Percentiles rank a stretch among this genome's conserved stretches.
Conservation (phyloP, 2,113 vertebrate genomes). For the Megaceryle torquata region DNA sequence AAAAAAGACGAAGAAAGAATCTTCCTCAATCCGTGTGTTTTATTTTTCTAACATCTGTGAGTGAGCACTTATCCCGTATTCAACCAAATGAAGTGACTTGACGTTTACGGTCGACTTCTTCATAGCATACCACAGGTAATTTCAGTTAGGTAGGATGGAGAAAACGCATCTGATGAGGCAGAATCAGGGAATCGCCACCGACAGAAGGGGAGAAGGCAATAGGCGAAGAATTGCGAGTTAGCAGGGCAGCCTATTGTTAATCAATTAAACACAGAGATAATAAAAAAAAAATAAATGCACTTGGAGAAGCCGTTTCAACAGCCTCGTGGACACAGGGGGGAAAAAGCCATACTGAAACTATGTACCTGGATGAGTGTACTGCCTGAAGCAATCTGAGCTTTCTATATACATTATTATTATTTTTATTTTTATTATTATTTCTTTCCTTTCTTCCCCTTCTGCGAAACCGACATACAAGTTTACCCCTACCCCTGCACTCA, state of each 20-base stretch:
- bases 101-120: neutral
- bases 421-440: neutral
- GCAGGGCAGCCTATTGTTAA: conserved; percentile 10
- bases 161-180: neutral
- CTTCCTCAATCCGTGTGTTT: neutral
- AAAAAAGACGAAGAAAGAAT: neutral
- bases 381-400: neutral
- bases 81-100: neutral
- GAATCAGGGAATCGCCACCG: neutral
- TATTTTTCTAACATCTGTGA: neutral
- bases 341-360: neutral
- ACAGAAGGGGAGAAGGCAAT: neutral
- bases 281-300: neutral
- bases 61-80: neutral
- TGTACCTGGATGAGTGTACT: neutral
- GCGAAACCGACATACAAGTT: neutral
- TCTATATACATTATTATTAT: neutral
- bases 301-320: neutral
- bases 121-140: neutral
- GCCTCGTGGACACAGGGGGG: neutral
- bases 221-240: neutral
- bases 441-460: neutral
- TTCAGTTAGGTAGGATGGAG: neutral
- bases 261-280: conserved; percentile 44
- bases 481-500: neutral